phyloP scores from a whole-genome alignment of 2,888 invertebrate species.

The Byasa hedistus region DNA sequence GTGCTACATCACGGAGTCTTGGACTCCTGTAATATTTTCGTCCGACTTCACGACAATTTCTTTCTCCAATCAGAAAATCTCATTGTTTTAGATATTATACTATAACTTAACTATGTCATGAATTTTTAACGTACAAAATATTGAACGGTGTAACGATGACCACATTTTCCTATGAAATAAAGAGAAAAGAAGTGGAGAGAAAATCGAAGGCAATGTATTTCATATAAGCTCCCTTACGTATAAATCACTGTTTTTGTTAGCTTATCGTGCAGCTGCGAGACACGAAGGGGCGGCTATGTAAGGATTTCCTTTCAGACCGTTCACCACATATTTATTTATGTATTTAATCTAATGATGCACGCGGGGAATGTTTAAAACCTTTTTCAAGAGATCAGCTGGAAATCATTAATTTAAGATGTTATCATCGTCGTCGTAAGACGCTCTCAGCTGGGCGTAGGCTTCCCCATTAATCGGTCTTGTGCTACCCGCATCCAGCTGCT shows the following conservation, averaged over 20 bases:
- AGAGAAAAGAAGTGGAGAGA: not conserved
- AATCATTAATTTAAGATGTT: not conserved
- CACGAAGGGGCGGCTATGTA: constrained; percentile 23
- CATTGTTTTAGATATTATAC: too few relatives aligned
- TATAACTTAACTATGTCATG: too few relatives aligned
- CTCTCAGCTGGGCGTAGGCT: too few relatives aligned
- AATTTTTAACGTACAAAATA: too few relatives aligned
- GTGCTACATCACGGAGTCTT: too few relatives aligned
- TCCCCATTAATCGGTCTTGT: too few relatives aligned
- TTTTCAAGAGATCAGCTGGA: not conserved
- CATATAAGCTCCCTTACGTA: constrained; percentile 21
- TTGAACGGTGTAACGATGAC: not conserved
- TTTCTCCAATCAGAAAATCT: too few relatives aligned
- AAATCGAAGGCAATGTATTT: constrained; percentile 20
- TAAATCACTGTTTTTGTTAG: constrained; percentile 27
- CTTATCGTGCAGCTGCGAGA: constrained; percentile 26
- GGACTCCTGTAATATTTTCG: too few relatives aligned
- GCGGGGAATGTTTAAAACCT: not conserved
- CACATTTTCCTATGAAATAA: not conserved
- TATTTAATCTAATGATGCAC: not conserved
- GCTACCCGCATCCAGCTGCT: too few relatives aligned
- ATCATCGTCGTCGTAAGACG: not conserved
- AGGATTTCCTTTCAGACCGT: not conserved
- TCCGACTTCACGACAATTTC: too few relatives aligned
- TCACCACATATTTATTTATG: not conserved